Conservation (phyloP, 2,888 invertebrate genomes). For the Ophioninae sp. region DNA sequence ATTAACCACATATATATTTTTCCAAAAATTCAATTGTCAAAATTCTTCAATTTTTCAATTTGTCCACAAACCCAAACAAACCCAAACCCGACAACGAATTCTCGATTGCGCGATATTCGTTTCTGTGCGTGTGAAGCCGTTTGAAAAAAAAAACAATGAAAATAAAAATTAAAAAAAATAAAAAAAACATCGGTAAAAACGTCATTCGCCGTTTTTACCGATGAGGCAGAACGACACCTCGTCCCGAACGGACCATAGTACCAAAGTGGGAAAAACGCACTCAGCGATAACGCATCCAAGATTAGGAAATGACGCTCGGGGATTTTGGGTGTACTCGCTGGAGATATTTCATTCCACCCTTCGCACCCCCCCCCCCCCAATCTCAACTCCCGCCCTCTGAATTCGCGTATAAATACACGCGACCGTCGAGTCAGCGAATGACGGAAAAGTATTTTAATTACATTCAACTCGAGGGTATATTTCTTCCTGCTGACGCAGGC, state of each 20-base stretch:
- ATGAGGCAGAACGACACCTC: neutral
- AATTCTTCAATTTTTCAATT: no score
- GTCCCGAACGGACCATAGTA: neutral
- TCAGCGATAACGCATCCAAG: neutral
- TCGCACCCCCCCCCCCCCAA: neutral
- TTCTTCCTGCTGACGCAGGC: constrained; percentile 29
- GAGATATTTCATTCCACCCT: neutral
- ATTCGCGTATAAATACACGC: neutral
- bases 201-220: neutral
- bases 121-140: no score
- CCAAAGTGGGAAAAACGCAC: neutral
- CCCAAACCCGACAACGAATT: no score
- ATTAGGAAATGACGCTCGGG: neutral
- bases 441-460: constrained; percentile 55
- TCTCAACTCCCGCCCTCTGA: neutral
- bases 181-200: no score
- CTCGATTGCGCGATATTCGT: no score
- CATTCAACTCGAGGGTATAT: constrained; percentile 24
- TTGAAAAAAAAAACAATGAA: no score
- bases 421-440: constrained; percentile 33
- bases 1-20: no score
- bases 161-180: no score
- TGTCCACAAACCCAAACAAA: no score
- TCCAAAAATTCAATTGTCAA: no score
- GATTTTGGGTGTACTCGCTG: neutral